Evolutionary conservation across 37 sponge, comb jelly and placozoan species (phyloP), one percentile per base, ranked within the genome.

Genomic region (Halichondria panicea): DNA sequence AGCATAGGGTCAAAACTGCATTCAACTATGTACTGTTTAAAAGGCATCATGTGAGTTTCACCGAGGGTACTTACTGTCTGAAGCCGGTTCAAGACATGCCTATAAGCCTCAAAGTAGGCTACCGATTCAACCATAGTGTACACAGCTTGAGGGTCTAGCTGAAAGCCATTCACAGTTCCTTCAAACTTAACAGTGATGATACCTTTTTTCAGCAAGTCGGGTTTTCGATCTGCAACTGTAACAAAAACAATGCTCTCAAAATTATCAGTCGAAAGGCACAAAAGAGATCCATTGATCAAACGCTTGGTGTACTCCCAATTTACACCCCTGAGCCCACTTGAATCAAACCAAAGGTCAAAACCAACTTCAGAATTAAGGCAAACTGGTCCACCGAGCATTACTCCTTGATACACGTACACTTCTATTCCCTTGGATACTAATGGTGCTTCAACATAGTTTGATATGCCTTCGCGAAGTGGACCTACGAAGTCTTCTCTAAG

Each of bases 51-150:
- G 25, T 83, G 85, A 37, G 61, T 24, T 18, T 56, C 67, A 38
- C 22, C 33, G 22, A 1, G 28, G 36, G 12, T 55, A 33, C 43
- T 43, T 22, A 82, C 79, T 33, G 11, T 50, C 32, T 92, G 87
- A 37, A 95, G 67, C 8, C 84, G 32, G 18, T 69, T 46, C 0
- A 95, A 81, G 9, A 92, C 69, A 40, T 88, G 93, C 34, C 90
- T 80, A 73, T 88, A 92, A 34, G 96, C 96, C 70, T 95, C 93
- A 71, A 86, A 95, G 59, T 95, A 95, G 25, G 93, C 92, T 11
- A 80, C 77, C 1, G 94, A 93, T 66, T 93, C 91, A 71, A 84
- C 81, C 81, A 89, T 85, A 9, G 34, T 38, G 44, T 56, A 89
- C 0, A 44, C 74, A 22, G 15, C 33, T 9, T 39, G 31, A 6